Evolutionary conservation across 2,888 invertebrate genomes (phyloP).

Genomic region (Zhuqinia jingwanae): DNA sequence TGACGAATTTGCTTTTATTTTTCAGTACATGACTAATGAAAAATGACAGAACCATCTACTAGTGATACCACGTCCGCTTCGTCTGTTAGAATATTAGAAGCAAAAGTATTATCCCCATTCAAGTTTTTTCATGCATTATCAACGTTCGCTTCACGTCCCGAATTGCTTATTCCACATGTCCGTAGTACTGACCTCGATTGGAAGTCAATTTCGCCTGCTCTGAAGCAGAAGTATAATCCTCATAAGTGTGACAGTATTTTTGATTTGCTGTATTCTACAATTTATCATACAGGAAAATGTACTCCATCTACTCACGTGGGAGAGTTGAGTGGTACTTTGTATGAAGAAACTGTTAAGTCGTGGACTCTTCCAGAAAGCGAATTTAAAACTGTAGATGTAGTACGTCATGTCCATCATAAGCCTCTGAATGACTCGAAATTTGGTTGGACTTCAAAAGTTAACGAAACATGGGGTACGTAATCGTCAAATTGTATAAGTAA

Average conservation of each 20-base stretch:
- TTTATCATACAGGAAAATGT: slow-evolving; percentile 41
- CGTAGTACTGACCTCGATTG: slow-evolving; percentile 57
- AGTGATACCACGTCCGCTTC: neutral
- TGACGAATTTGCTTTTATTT: slow-evolving; percentile 3
- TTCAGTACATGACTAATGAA: slow-evolving; percentile 53
- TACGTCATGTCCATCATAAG: slow-evolving; percentile 54
- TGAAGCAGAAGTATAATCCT: neutral
- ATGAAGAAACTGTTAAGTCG: slow-evolving; percentile 35
- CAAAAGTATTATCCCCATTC: neutral
- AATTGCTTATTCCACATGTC: slow-evolving; percentile 48
- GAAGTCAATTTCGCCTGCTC: neutral
- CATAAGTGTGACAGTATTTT: slow-evolving; percentile 27
- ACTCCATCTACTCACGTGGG: slow-evolving; percentile 5
- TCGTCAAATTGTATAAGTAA: too few species aligned
- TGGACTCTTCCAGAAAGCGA: neutral
- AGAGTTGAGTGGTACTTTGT: slow-evolving; percentile 43
- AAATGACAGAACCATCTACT: slow-evolving; percentile 8
- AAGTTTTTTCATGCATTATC: slow-evolving; percentile 56
- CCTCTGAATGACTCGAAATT: slow-evolving; percentile 29
- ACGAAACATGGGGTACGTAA: slow-evolving; percentile 45
- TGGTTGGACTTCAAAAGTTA: slow-evolving; percentile 56
- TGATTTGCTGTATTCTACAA: slow-evolving; percentile 48
- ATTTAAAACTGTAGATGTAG: slow-evolving; percentile 1
- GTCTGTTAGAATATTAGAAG: neutral
- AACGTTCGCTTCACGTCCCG: slow-evolving; percentile 58